A percentile compares a stretch with the other conserved stretches of the same genome.
phyloP scores from a whole-genome alignment of 2,888 invertebrate genomes.

The Calephelis perditalis region DNA sequence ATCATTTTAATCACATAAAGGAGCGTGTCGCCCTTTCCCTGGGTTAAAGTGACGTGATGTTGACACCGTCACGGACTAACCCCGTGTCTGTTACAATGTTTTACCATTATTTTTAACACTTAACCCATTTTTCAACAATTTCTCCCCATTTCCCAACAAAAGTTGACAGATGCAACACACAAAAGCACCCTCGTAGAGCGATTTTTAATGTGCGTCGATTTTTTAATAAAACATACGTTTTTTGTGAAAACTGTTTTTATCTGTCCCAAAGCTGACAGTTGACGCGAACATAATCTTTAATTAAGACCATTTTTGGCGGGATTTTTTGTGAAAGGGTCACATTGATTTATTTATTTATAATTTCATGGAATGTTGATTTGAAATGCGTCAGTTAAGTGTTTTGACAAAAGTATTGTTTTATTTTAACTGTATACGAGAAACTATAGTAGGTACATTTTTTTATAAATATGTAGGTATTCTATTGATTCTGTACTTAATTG shows the following conservation, averaged over 20 bases:
- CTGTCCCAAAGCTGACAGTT: slow-evolving; percentile 72
- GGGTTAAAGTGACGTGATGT: slow-evolving; percentile 46
- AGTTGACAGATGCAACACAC: slow-evolving; percentile 63
- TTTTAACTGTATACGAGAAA: too few species aligned
- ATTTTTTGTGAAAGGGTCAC: slow-evolving; percentile 42
- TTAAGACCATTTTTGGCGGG: slow-evolving; percentile 66
- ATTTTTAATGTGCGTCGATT: slow-evolving; percentile 70
- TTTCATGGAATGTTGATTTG: slow-evolving; percentile 40
- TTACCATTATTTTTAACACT: slow-evolving; percentile 60
- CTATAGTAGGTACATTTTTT: too few species aligned
- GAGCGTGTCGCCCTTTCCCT: slow-evolving; percentile 40
- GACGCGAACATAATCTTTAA: slow-evolving; percentile 77
- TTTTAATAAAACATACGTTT: slow-evolving; percentile 45
- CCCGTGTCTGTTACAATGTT: slow-evolving; percentile 46
- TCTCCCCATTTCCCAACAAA: slow-evolving; percentile 54
- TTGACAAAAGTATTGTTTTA: slow-evolving; percentile 8
- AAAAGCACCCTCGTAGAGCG: slow-evolving; percentile 51
- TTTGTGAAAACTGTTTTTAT: slow-evolving; percentile 51
- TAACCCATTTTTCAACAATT: slow-evolving; percentile 76
- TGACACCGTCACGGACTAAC: slow-evolving; percentile 43
- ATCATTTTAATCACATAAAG: slow-evolving; percentile 28
- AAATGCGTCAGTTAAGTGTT: slow-evolving; percentile 22
- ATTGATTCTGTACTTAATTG: too few species aligned
- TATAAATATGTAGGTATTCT: too few species aligned
- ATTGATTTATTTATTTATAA: slow-evolving; percentile 63